Evolutionary conservation across 1,140 invertebrate genomes (phyloP), one percentile per base, ranked within the genome.

Genomic region (Semibalanus balanoides): DNA sequence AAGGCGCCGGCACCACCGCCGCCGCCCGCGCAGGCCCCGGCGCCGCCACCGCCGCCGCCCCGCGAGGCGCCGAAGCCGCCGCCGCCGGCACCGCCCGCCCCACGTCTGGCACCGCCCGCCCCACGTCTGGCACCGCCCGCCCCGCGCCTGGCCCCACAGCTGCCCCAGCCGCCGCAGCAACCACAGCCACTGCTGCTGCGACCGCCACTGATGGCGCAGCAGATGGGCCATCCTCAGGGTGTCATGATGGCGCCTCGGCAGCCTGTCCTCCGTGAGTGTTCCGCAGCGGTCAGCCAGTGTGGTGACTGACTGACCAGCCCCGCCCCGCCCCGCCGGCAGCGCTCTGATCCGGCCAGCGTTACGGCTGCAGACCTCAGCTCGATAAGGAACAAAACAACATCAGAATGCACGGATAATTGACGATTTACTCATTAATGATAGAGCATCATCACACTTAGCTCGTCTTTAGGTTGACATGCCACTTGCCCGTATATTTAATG

Each of bases 1-100:
- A 77, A 75, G 14, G 74, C 78, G 0, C 78, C 80, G 69, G 78
- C 78, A 3, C 75, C 85, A 7, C 88, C 86, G 25, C 75, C 79
- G 14, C 77, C 80, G 69, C 79, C 80, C 40, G 70, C 76, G 28
- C 75, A 76, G n/a, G 77, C 81, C 30, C 78, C 83, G 74, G 76
- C 79, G 77, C 76, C 81, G 78, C 81, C 70, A 76, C 75, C 80
- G 69, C 77, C 76, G 29, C 70, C 29, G 70, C 28, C 29, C 25
- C 28, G 70, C 70, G 22, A 11, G 9, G 70, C n/a, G 70, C 70
- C n/a, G 40, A 76, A 30, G 74, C 77, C 31, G 73, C 73, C 75
- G 73, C 76, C 79, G 71, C 79, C 74, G 35, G 76, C 75, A 35
- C 79, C 27, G 51, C 75, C 31, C 79, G 78, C 76, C 79, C 78